phyloP scores from a whole-genome alignment of 2,113 vertebrate genomes.

The Gracilinanus agilis region DNA sequence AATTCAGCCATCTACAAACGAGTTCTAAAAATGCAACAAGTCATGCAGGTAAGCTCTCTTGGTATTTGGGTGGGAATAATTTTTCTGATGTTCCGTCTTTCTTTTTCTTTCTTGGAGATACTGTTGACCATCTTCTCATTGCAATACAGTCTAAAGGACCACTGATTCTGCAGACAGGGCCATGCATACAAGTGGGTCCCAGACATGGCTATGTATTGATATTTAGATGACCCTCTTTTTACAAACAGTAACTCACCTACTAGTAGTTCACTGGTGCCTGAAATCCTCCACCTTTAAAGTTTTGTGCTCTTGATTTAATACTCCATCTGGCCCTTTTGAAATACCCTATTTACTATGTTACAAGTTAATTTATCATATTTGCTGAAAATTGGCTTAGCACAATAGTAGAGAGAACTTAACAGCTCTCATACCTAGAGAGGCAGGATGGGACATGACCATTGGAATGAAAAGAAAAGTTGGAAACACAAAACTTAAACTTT shows the following conservation, averaged over 20 bases:
- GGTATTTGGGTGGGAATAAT: constrained; percentile 51
- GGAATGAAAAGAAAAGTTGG: neutral
- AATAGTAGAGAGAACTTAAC: neutral
- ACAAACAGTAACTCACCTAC: neutral
- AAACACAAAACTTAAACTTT: neutral
- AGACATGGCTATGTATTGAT: neutral
- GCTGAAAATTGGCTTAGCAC: constrained; percentile 3
- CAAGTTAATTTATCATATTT: constrained; percentile 20
- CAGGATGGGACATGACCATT: neutral
- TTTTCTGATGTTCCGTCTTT: neutral
- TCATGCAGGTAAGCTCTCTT: constrained; percentile 92
- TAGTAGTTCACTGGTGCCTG: neutral
- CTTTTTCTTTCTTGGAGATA: neutral
- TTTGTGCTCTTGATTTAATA: constrained; percentile 47
- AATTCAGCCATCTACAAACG: constrained; percentile 98
- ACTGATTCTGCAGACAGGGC: constrained; percentile 34
- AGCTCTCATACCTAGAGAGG: neutral
- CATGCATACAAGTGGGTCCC: neutral
- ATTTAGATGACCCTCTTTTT: neutral
- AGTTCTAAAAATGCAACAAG: constrained; percentile 96
- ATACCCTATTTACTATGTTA: constrained; percentile 9
- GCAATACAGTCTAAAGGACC: neutral
- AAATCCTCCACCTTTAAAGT: constrained; percentile 3
- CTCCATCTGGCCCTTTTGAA: neutral
- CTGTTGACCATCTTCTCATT: constrained; percentile 26